Base-by-base conservation (phyloP, 2,797 vertebrate genomes). In the Alexandromys oeconomus region DNA sequence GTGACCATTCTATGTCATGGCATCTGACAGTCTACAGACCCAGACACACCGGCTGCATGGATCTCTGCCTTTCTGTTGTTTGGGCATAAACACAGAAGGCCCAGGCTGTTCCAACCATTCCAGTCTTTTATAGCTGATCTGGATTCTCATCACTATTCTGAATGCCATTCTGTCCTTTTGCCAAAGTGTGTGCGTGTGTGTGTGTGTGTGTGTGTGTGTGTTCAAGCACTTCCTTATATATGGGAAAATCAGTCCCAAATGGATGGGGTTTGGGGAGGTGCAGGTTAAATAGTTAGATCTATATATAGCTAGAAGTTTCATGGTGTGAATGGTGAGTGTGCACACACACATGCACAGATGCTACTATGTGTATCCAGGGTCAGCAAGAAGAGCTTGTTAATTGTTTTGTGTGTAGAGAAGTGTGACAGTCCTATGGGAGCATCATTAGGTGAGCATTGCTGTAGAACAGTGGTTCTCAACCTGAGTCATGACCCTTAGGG, bases 61-160 rank as follows among this genome's bases (percentile, higher is more conserved):
- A 69, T 88, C 92, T 93, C 81, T 74, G 43, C 74, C 76, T 91
- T 76, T 89, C 91, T 96, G n/a, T 89, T 46, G 19, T 87, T 94
- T 93, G 63, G n/a, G 25, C 10, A 29, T 89, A 92, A 89, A 76
- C 59, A 92, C 65, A 51, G 34, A 79, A 87, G 65, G 17, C 17
- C 46, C 25, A 67, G 65, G 23, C 48, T 67, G 1, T 85, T 87
- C 29, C 40, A 34, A 17, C 43, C 46, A 0, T 85, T 87, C 29
- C 40, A 29, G 23, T 57, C 59, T 90, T 86, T 84, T 40, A 87
- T 6, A 92, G 2, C 80, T 85, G 67, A 81, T 93, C 46, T 94
- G 67, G 65, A 69, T 78, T 90, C 76, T 57, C 87, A 11, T 40
- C 92, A 78, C 76, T 93, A 89, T 87, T 69, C 78, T 85, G 65